These are phyloP conservation scores for Lordiphosa mommai DNA, from an alignment of 1,140 invertebrate genomes.

Conservation along the genomic window DNA sequence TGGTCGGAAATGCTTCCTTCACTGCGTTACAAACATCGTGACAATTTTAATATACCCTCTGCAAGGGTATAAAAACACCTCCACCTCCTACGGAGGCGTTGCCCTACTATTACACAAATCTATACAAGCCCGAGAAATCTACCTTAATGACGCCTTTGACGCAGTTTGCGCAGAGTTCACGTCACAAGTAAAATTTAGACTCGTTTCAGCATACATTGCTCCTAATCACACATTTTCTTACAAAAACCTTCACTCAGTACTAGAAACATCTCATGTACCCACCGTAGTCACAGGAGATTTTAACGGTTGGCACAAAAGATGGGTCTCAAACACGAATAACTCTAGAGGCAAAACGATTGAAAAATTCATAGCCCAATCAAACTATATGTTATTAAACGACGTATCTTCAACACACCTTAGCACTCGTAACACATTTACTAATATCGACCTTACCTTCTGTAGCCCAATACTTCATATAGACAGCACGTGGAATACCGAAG, in stretches of 20 bases:
- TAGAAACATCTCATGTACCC: not conserved
- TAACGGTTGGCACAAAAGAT: constrained; percentile 6
- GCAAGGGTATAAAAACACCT: too few species aligned
- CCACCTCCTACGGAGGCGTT: too few species aligned
- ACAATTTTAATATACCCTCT: too few species aligned
- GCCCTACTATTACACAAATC: too few species aligned
- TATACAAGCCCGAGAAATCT: too few species aligned
- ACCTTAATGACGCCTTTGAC: not conserved
- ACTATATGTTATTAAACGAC: constrained; percentile 2
- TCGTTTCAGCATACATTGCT: constrained; percentile 8
- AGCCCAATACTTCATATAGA: not conserved
- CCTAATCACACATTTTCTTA: not conserved
- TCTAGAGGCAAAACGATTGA: constrained; percentile 1
- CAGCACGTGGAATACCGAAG: not conserved
- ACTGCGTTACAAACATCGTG: too few species aligned
- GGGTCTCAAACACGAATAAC: constrained; percentile 3
- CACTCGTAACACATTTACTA: constrained; percentile 3
- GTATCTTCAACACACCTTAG: constrained; percentile 7
- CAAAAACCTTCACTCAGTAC: not conserved
- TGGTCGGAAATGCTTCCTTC: too few species aligned
- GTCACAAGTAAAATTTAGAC: not conserved
- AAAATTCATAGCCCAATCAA: constrained; percentile 1
- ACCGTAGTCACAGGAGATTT: constrained; percentile 4
- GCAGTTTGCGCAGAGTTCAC: not conserved
- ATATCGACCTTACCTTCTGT: not conserved